A percentile compares a stretch with the other conserved stretches of the same genome.
Conservation (phyloP, 2,797 vertebrate species). For the Tragelaphus eurycerus region DNA sequence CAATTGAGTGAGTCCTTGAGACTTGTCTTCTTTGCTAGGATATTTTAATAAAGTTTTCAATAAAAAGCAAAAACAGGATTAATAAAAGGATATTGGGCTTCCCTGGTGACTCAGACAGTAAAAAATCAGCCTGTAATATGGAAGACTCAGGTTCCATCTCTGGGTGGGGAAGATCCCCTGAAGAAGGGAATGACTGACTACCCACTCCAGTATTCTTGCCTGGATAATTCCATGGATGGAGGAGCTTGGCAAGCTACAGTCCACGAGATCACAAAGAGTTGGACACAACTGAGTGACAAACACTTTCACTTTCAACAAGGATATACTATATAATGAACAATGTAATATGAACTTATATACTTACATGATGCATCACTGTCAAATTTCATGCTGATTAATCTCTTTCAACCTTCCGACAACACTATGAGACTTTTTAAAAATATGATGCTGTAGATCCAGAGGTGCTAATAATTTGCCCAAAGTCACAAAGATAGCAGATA, state of each 20-base stretch:
- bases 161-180: not conserved
- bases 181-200: not conserved
- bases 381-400: not conserved
- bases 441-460: not conserved
- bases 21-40: not conserved
- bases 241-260: not conserved
- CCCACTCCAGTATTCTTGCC: not conserved
- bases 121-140: fast-evolving
- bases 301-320: not conserved
- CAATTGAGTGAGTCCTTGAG: not conserved
- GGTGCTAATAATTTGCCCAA: not conserved
- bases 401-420: not conserved
- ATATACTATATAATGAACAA: not conserved
- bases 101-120: fast-evolving
- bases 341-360: not conserved
- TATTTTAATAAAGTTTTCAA: conserved; percentile 22
- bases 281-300: not conserved
- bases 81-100: not conserved
- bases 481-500: not conserved
- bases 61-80: not conserved
- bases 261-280: not conserved
- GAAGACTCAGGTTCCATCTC: not conserved
- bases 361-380: not conserved
- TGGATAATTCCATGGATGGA: not conserved
- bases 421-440: not conserved